These are phyloP conservation scores for Crepidodera aurea DNA, from an alignment of 2,888 invertebrate species.

Conservation along the genomic window DNA sequence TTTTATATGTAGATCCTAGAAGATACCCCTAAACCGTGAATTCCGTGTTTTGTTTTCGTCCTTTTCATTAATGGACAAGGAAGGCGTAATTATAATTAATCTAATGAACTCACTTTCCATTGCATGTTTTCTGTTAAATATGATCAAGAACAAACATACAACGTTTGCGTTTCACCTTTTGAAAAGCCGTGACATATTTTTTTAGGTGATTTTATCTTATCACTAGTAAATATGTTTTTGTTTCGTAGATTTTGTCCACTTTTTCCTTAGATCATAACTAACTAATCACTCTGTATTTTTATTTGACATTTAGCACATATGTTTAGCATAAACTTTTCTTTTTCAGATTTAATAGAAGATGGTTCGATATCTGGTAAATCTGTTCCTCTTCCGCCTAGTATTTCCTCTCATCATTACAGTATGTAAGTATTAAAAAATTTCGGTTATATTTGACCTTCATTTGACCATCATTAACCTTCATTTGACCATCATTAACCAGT, in stretches of 20 bases:
- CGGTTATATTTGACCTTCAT: no score
- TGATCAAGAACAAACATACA: background rate
- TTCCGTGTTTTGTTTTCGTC: constrained; percentile 1
- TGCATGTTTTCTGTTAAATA: background rate
- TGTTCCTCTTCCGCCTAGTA: constrained; percentile 4
- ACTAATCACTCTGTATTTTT: no score
- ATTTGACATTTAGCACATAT: no score
- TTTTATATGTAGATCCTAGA: background rate
- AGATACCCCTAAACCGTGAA: background rate
- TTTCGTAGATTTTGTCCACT: no score
- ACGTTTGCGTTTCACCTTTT: background rate
- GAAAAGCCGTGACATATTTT: background rate
- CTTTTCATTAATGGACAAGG: constrained; percentile 2
- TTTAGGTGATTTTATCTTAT: background rate
- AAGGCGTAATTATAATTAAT: constrained; percentile 22
- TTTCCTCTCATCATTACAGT: constrained; percentile 2
- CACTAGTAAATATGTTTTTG: background rate
- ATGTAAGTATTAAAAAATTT: constrained; percentile 9
- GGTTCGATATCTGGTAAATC: constrained; percentile 5
- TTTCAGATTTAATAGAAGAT: constrained; percentile 8
- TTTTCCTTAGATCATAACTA: no score
- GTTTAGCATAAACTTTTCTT: no score
- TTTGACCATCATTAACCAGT: no score
- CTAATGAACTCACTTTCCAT: constrained; percentile 6
- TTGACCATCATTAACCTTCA: no score